Conservation (phyloP, 2,888 invertebrate genomes). For the Campoletis raptor region DNA sequence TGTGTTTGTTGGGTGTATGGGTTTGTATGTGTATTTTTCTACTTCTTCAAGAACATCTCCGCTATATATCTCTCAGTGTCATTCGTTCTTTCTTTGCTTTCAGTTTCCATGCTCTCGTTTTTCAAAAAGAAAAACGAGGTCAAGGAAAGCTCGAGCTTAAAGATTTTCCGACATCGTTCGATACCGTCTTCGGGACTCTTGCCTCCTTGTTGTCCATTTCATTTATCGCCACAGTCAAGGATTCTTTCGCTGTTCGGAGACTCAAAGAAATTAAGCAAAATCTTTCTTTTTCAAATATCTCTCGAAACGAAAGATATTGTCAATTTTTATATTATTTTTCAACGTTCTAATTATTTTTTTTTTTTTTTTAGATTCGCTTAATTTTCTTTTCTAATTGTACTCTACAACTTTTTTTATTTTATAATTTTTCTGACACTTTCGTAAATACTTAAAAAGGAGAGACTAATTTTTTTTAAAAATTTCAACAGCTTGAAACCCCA, state of each 20-base stretch:
- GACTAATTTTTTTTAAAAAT: no score
- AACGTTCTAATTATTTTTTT: not conserved
- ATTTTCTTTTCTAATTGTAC: not conserved
- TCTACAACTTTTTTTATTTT: not conserved
- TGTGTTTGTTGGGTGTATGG: not conserved
- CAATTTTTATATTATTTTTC: no score
- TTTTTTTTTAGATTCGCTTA: not conserved
- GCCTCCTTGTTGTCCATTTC: constrained; percentile 8
- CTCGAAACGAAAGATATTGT: not conserved
- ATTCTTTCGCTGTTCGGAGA: constrained; percentile 33
- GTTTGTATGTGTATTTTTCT: constrained; percentile 26
- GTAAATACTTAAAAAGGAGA: no score
- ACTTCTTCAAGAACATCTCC: constrained; percentile 36
- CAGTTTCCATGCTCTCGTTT: constrained; percentile 17
- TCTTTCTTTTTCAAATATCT: not conserved
- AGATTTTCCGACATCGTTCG: constrained; percentile 32
- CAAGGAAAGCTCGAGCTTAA: constrained; percentile 45
- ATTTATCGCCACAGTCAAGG: constrained; percentile 52
- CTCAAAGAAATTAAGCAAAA: not conserved
- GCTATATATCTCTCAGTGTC: constrained; percentile 26
- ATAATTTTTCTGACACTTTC: not conserved
- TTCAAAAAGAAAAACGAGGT: constrained; percentile 46
- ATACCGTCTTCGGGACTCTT: not conserved
- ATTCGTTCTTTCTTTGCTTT: constrained; percentile 24
- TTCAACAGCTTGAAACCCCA: no score